Percentiles rank a stretch among this genome's conserved stretches.
Evolutionary conservation across 2,113 vertebrate species (phyloP).

Genomic region (Regulus satrapa): DNA sequence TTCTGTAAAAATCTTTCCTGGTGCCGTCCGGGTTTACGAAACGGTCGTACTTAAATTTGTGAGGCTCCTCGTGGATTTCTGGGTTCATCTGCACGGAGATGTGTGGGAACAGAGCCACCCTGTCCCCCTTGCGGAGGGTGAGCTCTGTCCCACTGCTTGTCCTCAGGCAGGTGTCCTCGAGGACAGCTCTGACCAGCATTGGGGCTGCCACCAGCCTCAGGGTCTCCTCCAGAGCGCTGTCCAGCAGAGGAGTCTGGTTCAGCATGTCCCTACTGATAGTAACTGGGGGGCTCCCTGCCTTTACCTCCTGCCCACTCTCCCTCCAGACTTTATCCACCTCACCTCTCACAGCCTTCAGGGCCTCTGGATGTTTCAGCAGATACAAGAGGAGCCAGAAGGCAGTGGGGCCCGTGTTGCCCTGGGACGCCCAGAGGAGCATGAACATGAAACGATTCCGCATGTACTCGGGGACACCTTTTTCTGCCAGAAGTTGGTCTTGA

Average conservation of each 20-base stretch:
- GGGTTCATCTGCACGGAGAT: slow-evolving; percentile 81
- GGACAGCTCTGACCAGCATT: slow-evolving; percentile 74
- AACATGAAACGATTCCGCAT: slow-evolving; percentile 85
- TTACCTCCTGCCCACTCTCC: slow-evolving; percentile 68
- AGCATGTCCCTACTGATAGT: slow-evolving; percentile 64
- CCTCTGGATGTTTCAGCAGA: slow-evolving; percentile 85
- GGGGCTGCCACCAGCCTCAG: slow-evolving; percentile 79
- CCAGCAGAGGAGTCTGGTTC: slow-evolving; percentile 76
- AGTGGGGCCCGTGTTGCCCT: slow-evolving; percentile 85
- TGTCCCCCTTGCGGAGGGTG: slow-evolving; percentile 79
- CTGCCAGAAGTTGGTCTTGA: slow-evolving; percentile 64
- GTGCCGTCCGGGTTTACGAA: slow-evolving; percentile 80
- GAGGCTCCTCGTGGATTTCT: slow-evolving; percentile 83
- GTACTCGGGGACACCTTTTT: slow-evolving; percentile 42
- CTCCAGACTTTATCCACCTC: slow-evolving; percentile 75
- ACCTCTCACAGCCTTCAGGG: slow-evolving; percentile 79
- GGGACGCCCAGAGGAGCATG: slow-evolving; percentile 90
- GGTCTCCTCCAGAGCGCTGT: slow-evolving; percentile 88
- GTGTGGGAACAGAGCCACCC: slow-evolving; percentile 83
- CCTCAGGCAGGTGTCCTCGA: slow-evolving; percentile 72
- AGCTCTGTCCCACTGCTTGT: slow-evolving; percentile 71
- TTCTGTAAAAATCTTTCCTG: slow-evolving; percentile 87
- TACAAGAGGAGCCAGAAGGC: slow-evolving; percentile 89
- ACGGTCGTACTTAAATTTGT: slow-evolving; percentile 80
- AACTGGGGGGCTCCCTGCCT: background rate